Base-by-base conservation (phyloP, 2,888 invertebrate species). In the Drosophila rellima region DNA sequence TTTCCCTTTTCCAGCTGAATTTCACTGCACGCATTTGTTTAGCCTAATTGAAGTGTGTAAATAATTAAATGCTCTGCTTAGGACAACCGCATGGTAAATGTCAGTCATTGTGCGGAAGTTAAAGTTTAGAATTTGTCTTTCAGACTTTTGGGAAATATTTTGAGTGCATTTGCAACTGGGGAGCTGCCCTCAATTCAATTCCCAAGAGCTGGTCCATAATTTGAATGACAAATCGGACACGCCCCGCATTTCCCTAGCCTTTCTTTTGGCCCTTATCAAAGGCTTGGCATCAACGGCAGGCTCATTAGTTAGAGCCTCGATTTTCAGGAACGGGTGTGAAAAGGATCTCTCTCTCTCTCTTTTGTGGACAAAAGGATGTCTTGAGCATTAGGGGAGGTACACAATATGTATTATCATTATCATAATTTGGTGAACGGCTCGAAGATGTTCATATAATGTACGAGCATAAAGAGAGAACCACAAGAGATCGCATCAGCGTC, bases 381-480 rank as follows among this genome's bases (percentile, higher is more conserved):
- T 54, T 11, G 31, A 23, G 50, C 44, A 50, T 13, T 18, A 54
- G 20, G 54, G 61, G 54, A 50, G 61, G 61, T 11, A 39, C 63
- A 70, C 75, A 75, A 68, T 59, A 55, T 50, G 65, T 62, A 72
- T 76, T 72, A 74, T 76, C 71, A 80, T 82, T 77, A 71, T 80
- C 77, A 82, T 82, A 82, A 82, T 82, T 82, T 80, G 60, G 52
- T 82, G 64, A 65, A 57, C 62, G 47, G 57, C 65, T 42, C 65
- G 54, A 62, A 60, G 56, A 65, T 54, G 67, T 59, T 59, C 65
- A 56, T 40, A 33, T 48, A 45, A 51, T 47, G 26, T 42, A 59
- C 20, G 15, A 51, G 44, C 37, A 54, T 23, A 42, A 26, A 23
- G 23, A 51, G 33, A 51, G 33, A 33, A 23, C 64, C 54, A 52